Percentiles rank a stretch among this genome's conserved stretches.
Conservation (phyloP, 2,888 invertebrate genomes). For the Allacma fusca region DNA sequence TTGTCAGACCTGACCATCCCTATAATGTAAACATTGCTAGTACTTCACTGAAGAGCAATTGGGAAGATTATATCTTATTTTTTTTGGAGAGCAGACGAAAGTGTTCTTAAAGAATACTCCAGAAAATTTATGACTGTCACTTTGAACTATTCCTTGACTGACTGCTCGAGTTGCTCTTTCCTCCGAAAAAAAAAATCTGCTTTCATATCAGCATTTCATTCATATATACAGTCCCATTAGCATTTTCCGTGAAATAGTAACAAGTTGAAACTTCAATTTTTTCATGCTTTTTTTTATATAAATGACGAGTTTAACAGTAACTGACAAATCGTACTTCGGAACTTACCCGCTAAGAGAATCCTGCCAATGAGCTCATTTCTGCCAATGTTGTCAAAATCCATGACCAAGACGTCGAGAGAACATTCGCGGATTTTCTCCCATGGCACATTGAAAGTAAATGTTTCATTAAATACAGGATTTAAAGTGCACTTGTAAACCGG, state of each 20-base stretch:
- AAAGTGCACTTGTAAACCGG: slow-evolving; percentile 92
- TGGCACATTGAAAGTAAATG: slow-evolving; percentile 94
- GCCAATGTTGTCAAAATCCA: slow-evolving; percentile 98
- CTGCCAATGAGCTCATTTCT: slow-evolving; percentile 90
- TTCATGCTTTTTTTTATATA: too few relatives aligned
- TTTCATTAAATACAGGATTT: slow-evolving; percentile 95
- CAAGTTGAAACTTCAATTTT: too few relatives aligned
- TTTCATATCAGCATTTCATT: background rate
- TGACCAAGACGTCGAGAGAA: slow-evolving; percentile 90
- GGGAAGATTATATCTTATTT: too few relatives aligned
- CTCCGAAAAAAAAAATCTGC: background rate
- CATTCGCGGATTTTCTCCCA: slow-evolving; percentile 97
- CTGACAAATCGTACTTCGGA: background rate
- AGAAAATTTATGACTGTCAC: too few relatives aligned
- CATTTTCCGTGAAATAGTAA: too few relatives aligned
- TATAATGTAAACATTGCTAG: too few relatives aligned
- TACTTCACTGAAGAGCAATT: too few relatives aligned
- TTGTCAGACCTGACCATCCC: background rate
- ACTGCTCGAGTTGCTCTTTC: too few relatives aligned
- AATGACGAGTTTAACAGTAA: background rate
- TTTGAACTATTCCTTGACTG: too few relatives aligned
- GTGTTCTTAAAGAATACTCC: too few relatives aligned
- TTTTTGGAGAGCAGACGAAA: too few relatives aligned
- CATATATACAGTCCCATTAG: too few relatives aligned
- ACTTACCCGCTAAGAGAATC: slow-evolving; percentile 87